Evolutionary conservation across 1,140 invertebrate genomes (phyloP), one percentile per base, ranked within the genome.

Genomic region (Catajapyx aquilonaris): DNA sequence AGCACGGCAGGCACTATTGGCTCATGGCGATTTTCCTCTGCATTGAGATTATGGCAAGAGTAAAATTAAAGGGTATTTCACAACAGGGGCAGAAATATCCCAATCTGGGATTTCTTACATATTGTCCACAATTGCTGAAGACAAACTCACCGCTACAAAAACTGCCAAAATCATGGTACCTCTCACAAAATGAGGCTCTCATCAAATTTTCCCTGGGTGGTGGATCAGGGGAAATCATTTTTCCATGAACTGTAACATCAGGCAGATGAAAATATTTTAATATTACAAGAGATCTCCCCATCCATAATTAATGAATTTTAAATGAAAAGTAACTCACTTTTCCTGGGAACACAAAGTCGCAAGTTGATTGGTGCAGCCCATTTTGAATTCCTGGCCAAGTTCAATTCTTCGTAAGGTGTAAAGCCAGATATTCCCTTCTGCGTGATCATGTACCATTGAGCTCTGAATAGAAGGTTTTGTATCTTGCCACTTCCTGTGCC

Each of bases 111-210:
- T 5, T 11, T 10, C 5, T 13, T 38, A 23, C 11, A 5, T 5
- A 10, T 5, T 36, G 37, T 28, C n/a, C 25, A 28, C 9, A 28
- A 28, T 10, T 28, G 25, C n/a, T 28, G 25, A 28, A 34, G 16
- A 9, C 32, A 36, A 37, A 52, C 52, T 48, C 47, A 57, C 54
- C 41, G 41, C 57, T 52, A 55, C 63, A 65, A 42, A 64, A 63
- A 15, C 60, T 51, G 17, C 47, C 49, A 44, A 60, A 61, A 20
- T 56, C 52, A 37, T 56, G 52, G 50, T 58, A 53, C 37, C 53
- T 51, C 22, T 48, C 44, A 47, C 63, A 65, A 40, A 64, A 60
- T 30, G 52, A 46, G 41, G 57, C 44, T 38, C 57, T 48, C 33
- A 45, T 41, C 23, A 53, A 48, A 50, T 64, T 64, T 31, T 52